phyloP scores from a whole-genome alignment of 2,888 invertebrate species.

The Pardosa pseudoannulata region DNA sequence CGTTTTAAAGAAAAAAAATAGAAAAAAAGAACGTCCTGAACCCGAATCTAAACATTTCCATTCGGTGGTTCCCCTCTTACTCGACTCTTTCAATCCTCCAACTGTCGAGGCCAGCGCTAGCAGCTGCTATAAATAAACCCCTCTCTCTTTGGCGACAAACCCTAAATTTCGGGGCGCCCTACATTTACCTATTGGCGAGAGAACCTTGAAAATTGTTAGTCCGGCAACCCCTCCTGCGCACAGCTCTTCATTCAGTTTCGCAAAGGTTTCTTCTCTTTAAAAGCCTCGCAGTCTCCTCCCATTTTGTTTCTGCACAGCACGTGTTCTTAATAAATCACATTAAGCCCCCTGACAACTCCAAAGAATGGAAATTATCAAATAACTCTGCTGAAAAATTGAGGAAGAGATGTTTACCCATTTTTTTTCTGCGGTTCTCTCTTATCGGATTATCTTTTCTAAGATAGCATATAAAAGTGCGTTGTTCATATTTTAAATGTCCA shows the following conservation, averaged over 20 bases:
- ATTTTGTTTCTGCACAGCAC: not conserved
- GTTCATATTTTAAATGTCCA: too few relatives aligned
- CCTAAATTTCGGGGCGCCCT: not conserved
- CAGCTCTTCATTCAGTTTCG: slow-evolving; percentile 9
- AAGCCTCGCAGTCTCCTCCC: not conserved
- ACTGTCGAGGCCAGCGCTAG: not conserved
- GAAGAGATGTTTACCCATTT: too few relatives aligned
- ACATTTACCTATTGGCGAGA: slow-evolving; percentile 29
- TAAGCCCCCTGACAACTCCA: not conserved
- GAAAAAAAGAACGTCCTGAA: too few relatives aligned
- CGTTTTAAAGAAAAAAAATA: too few relatives aligned
- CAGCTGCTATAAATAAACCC: not conserved
- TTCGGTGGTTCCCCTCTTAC: too few relatives aligned
- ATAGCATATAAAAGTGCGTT: too few relatives aligned
- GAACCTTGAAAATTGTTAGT: slow-evolving; percentile 25
- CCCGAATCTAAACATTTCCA: too few relatives aligned
- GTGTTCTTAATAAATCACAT: not conserved
- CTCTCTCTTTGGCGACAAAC: not conserved
- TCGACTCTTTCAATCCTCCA: not conserved
- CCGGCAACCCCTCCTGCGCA: not conserved
- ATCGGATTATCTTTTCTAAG: too few relatives aligned
- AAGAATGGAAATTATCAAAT: too few relatives aligned
- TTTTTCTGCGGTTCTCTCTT: too few relatives aligned
- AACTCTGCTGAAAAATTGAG: too few relatives aligned
- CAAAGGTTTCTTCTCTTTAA: not conserved